phyloP scores from a whole-genome alignment of 1,140 invertebrate species.

The Bemisia tabaci region DNA sequence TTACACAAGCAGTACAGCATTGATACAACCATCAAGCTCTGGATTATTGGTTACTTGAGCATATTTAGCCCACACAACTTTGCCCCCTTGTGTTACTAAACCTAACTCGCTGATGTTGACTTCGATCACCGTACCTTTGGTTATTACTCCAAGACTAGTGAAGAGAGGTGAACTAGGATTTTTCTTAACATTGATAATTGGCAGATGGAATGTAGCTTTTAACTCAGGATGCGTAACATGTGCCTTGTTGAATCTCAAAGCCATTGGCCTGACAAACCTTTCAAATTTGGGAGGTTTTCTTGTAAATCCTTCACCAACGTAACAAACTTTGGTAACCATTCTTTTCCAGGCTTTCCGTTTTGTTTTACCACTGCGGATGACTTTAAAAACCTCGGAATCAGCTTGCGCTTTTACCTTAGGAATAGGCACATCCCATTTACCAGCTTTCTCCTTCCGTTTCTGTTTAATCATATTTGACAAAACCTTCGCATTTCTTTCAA shows the following conservation, averaged over 20 bases:
- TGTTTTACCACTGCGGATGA: conserved; percentile 80
- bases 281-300: conserved; percentile 99
- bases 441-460: conserved; percentile 98
- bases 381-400: conserved; percentile 95
- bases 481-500: conserved; percentile 86
- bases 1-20: conserved; percentile 94
- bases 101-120: conserved; percentile 98
- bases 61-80: conserved; percentile 99
- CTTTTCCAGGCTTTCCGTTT: conserved; percentile 97
- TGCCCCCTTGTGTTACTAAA: conserved; percentile 95
- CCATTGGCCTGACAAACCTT: conserved; percentile 98
- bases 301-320: conserved; percentile 96
- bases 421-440: conserved; percentile 99
- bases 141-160: conserved; percentile 94
- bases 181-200: conserved; percentile 98
- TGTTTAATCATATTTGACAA: conserved; percentile 99
- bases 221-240: conserved; percentile 99
- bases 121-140: conserved; percentile 95
- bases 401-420: conserved; percentile 95
- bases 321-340: conserved; percentile 98
- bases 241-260: conserved; percentile 86
- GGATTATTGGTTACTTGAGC: conserved; percentile 99
- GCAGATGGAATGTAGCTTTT: conserved; percentile 95
- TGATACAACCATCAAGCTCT: conserved; percentile 99
- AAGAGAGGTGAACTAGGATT: conserved; percentile 97